These are phyloP conservation scores for Lamellibrachia satsuma DNA, from an alignment of 2,888 invertebrate species.

Conservation along the genomic window DNA sequence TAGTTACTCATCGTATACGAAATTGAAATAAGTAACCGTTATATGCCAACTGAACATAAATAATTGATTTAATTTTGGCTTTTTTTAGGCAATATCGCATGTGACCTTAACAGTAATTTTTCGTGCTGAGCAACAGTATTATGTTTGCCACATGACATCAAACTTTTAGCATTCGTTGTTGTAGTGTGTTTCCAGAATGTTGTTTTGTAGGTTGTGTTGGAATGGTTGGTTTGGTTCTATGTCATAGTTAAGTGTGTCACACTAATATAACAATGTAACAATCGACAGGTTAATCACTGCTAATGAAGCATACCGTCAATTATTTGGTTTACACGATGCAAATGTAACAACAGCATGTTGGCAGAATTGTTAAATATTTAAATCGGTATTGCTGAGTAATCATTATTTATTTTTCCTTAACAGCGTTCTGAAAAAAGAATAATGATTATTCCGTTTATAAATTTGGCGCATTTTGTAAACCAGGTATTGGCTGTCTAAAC, in stretches of 20 bases:
- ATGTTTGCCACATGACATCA: neutral
- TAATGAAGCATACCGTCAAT: neutral
- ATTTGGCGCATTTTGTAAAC: neutral
- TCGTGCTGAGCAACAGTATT: too few species aligned
- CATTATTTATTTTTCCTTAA: neutral
- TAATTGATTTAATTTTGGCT: neutral
- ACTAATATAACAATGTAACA: neutral
- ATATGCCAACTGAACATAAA: neutral
- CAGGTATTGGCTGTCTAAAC: neutral
- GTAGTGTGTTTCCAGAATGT: neutral
- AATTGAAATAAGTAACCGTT: neutral
- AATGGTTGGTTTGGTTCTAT: neutral
- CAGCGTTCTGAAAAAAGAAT: neutral
- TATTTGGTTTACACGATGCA: neutral
- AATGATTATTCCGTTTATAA: neutral
- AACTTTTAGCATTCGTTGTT: neutral
- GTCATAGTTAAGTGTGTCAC: neutral
- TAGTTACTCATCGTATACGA: neutral
- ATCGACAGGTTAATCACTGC: neutral
- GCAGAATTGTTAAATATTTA: neutral
- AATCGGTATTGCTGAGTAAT: neutral
- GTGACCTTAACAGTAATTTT: too few species aligned
- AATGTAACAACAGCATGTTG: neutral
- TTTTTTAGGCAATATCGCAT: neutral
- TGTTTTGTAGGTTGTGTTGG: neutral